Evolutionary conservation across 1,140 invertebrate species (phyloP), one percentile per base, ranked within the genome.

Genomic region (Andricus grossulariae): DNA sequence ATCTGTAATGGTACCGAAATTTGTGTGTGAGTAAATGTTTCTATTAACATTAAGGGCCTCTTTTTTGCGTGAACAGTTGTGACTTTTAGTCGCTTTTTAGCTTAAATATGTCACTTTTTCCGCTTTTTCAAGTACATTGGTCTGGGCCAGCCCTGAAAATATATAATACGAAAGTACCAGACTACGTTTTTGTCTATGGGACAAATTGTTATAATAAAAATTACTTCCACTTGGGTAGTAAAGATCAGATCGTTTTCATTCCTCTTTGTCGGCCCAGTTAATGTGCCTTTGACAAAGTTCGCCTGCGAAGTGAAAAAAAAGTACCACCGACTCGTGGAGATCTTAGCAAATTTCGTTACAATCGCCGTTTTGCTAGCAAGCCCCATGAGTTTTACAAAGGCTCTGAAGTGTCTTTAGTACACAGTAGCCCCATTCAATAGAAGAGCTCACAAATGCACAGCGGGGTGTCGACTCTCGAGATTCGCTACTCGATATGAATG

Each of bases 401-500:
- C 77, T 21, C 82, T 90, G 82, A 86, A 90, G 89, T 89, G 86
- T 89, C 85, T 89, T 88, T 88, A 84, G 82, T 82, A 83, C 79
- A 87, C 85, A 86, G 87, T 89, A 89, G 88, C 85, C 77, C 80
- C 79, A 84, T 85, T 90, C 77, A 89, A 89, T 88, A 79, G 81
- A 71, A 82, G 74, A 80, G 78, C 81, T 86, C 83, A 90, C 88
- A 90, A 90, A 90, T 90, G 88, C 89, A 82, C 89, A 90, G 89
- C 89, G 75, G 88, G 89, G 82, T 79, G 85, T 88, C 86, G 80
- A 72, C 83, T 85, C 86, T 87, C 80, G 88, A 90, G 88, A 90
- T 90, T 88, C 82, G 88, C 88, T 86, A 88, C 87, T 90, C 85
- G 89, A 90, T 90, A 89, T 84, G 88, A 88, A 86, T 84, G 82